These are phyloP conservation scores for Ceratothoa steindachneri DNA, from an alignment of 2,888 invertebrate species.

Conservation along the genomic window DNA sequence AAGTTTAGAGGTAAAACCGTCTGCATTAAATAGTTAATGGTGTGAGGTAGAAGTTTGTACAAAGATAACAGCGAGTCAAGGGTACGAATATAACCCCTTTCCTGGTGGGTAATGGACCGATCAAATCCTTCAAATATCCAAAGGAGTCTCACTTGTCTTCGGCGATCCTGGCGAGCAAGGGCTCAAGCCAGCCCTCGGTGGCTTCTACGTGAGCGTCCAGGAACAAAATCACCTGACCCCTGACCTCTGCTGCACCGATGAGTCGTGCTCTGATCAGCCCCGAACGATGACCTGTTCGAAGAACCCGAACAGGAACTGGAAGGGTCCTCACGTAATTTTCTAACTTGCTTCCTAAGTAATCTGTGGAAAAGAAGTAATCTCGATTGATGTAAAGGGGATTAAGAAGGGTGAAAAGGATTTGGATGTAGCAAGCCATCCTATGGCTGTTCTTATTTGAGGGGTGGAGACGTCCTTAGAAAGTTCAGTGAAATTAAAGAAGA, in stretches of 20 bases:
- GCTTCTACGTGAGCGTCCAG: slow-evolving; percentile 98
- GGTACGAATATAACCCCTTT: no score
- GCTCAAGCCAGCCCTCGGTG: slow-evolving; percentile 97
- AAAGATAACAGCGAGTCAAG: no score
- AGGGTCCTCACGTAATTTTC: slow-evolving; percentile 83
- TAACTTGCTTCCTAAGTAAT: slow-evolving; percentile 78
- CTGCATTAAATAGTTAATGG: no score
- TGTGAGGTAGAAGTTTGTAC: no score
- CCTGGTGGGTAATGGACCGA: no score
- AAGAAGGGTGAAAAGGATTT: no score
- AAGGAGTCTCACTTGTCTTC: slow-evolving; percentile 79
- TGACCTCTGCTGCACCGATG: slow-evolving; percentile 86
- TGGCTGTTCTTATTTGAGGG: no score
- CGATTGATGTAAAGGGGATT: not conserved
- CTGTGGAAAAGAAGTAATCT: slow-evolving; percentile 57
- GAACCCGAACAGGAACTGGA: slow-evolving; percentile 79
- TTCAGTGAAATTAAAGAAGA: no score
- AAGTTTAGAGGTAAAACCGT: no score
- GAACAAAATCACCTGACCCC: slow-evolving; percentile 90
- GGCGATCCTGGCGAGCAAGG: slow-evolving; percentile 83
- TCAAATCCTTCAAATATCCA: no score
- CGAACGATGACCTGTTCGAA: slow-evolving; percentile 85
- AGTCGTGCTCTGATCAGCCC: slow-evolving; percentile 93
- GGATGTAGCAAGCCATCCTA: no score
- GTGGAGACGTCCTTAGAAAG: no score